Percentiles rank a stretch among this genome's conserved stretches.
phyloP scores from a whole-genome alignment of 2,888 invertebrate species.

The Campoletis raptor region DNA sequence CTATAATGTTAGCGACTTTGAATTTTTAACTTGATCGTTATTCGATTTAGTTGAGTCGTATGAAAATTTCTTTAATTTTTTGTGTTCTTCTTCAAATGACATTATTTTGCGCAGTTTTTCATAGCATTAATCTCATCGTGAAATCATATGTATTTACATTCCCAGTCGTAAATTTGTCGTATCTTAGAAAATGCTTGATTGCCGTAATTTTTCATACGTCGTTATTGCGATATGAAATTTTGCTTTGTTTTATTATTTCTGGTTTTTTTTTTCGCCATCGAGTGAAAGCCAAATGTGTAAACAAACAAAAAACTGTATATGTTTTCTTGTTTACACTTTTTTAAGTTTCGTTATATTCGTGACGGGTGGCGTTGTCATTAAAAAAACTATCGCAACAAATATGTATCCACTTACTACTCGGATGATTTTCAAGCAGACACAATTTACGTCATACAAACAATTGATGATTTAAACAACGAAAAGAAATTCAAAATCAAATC shows the following conservation, averaged over 20 bases:
- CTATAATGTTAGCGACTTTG: constrained; percentile 34
- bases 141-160: constrained; percentile 51
- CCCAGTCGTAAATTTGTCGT: constrained; percentile 48
- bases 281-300: constrained; percentile 38
- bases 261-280: constrained; percentile 33
- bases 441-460: background rate
- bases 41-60: constrained; percentile 17
- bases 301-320: constrained; percentile 5
- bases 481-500: constrained; percentile 74
- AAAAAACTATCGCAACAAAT: constrained; percentile 13
- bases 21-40: constrained; percentile 32
- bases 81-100: constrained; percentile 45
- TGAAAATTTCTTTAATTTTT: constrained; percentile 10
- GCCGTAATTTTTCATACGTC: constrained; percentile 49
- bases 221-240: constrained; percentile 61
- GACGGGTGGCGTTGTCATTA: constrained; percentile 33
- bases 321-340: background rate
- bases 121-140: constrained; percentile 41
- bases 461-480: constrained; percentile 59
- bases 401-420: background rate
- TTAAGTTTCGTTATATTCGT: background rate
- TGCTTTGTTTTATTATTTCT: constrained; percentile 2
- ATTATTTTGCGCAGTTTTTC: constrained; percentile 37
- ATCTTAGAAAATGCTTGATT: constrained; percentile 70
- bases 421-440: background rate